Evolutionary conservation across 2,888 invertebrate species (phyloP).

Genomic region (Oithona nana): DNA sequence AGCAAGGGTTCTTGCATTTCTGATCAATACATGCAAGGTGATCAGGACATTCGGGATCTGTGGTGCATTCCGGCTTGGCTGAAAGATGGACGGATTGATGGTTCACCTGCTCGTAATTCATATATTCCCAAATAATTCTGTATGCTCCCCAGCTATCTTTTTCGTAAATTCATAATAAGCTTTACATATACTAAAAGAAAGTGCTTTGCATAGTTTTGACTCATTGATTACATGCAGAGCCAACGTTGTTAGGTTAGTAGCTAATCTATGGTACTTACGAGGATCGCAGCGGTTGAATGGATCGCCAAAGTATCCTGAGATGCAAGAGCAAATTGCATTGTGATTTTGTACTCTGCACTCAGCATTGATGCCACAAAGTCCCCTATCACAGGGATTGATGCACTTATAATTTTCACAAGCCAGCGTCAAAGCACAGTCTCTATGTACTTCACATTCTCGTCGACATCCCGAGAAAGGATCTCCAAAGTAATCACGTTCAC

Average conservation of each 20-base stretch:
- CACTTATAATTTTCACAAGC: conserved; percentile 49
- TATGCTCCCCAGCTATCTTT: too few relatives aligned
- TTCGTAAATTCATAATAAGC: too few relatives aligned
- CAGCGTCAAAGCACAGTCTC: conserved; percentile 45
- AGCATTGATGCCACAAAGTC: conserved; percentile 47
- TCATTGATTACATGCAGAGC: too few relatives aligned
- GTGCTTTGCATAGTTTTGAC: too few relatives aligned
- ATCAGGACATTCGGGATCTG: conserved; percentile 22
- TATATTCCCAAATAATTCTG: too few relatives aligned
- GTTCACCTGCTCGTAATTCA: too few relatives aligned
- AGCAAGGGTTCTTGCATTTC: conserved; percentile 55
- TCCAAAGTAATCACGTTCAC: conserved; percentile 52
- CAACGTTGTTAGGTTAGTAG: too few relatives aligned
- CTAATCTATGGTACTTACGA: too few relatives aligned
- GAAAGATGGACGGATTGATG: too few relatives aligned
- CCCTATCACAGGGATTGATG: conserved; percentile 53
- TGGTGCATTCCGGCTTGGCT: conserved; percentile 34
- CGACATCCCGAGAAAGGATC: conserved; percentile 37
- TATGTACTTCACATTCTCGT: conserved; percentile 45
- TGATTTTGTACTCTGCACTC: conserved; percentile 44
- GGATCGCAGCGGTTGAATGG: conserved; percentile 30
- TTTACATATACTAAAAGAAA: too few relatives aligned
- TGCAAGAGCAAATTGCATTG: conserved; percentile 34
- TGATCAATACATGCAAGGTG: conserved; percentile 51
- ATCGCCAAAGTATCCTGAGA: conserved; percentile 49